phyloP scores from a whole-genome alignment of 2,888 invertebrate genomes.

The Lasioglossum pauxillum region DNA sequence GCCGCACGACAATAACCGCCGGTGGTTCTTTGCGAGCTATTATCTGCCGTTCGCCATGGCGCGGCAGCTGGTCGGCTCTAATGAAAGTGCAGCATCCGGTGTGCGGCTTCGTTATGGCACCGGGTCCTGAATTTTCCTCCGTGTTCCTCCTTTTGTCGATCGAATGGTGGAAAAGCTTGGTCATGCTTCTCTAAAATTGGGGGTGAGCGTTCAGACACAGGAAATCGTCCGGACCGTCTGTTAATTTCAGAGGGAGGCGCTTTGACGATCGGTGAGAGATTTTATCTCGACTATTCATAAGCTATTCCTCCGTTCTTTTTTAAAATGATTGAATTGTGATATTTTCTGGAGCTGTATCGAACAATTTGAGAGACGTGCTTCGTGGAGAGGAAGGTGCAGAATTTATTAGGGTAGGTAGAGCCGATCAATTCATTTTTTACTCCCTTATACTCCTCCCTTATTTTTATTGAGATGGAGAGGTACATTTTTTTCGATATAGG shows the following conservation, averaged over 20 bases:
- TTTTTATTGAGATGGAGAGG: background rate
- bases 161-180: background rate
- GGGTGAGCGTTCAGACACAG: background rate
- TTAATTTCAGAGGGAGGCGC: background rate
- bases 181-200: background rate
- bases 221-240: background rate
- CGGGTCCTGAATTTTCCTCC: constrained; percentile 40
- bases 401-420: too few relatives aligned
- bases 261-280: too few relatives aligned
- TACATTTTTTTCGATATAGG: background rate
- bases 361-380: too few relatives aligned
- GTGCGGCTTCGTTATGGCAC: constrained; percentile 22
- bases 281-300: too few relatives aligned
- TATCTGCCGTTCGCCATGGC: constrained; percentile 52
- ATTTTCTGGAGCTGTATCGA: too few relatives aligned
- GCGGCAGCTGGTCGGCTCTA: constrained; percentile 64
- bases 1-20: constrained; percentile 58
- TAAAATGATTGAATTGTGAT: too few relatives aligned
- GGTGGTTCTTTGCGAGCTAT: constrained; percentile 60
- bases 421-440: too few relatives aligned
- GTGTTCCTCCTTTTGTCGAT: constrained; percentile 27
- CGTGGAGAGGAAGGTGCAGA: too few relatives aligned
- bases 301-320: too few relatives aligned
- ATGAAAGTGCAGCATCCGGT: constrained; percentile 68
- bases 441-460: background rate